Conservation (phyloP, 1,140 invertebrate species). For the Trialeurodes vaporariorum region DNA sequence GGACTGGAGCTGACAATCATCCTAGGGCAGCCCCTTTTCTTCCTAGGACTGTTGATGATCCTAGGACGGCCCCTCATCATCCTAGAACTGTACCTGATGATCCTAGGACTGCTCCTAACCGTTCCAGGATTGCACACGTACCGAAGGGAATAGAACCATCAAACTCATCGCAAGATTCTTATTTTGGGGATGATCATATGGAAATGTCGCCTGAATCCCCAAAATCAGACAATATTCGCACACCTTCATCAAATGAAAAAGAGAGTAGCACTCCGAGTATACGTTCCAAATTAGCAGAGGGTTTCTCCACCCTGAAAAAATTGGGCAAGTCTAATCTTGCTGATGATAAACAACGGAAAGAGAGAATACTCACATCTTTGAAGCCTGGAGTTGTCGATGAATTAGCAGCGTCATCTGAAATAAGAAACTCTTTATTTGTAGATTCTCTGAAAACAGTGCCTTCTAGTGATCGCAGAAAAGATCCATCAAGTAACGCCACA, state of each 20-base stretch:
- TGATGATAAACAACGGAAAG: not conserved
- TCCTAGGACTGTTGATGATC: too few relatives aligned
- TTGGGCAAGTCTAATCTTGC: not conserved
- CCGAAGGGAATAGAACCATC: too few relatives aligned
- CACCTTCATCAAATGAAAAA: not conserved
- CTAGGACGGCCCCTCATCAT: not conserved
- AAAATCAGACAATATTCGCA: not conserved
- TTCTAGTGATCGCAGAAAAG: not conserved
- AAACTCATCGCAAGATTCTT: too few relatives aligned
- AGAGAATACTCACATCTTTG: not conserved
- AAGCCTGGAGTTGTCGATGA: not conserved
- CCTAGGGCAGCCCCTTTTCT: too few relatives aligned
- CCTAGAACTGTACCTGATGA: not conserved
- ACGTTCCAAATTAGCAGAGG: not conserved
- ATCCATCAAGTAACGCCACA: not conserved
- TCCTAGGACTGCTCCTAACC: not conserved
- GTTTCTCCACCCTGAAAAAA: not conserved
- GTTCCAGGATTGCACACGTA: too few relatives aligned
- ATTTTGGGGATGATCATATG: not conserved
- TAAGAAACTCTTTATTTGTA: not conserved
- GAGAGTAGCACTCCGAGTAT: not conserved
- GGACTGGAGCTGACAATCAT: too few relatives aligned
- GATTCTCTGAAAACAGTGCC: not conserved
- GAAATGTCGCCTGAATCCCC: not conserved
- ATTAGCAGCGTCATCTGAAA: not conserved